Conservation (phyloP, 1,140 invertebrate genomes). For the Venustaconcha ellipsiformis region DNA sequence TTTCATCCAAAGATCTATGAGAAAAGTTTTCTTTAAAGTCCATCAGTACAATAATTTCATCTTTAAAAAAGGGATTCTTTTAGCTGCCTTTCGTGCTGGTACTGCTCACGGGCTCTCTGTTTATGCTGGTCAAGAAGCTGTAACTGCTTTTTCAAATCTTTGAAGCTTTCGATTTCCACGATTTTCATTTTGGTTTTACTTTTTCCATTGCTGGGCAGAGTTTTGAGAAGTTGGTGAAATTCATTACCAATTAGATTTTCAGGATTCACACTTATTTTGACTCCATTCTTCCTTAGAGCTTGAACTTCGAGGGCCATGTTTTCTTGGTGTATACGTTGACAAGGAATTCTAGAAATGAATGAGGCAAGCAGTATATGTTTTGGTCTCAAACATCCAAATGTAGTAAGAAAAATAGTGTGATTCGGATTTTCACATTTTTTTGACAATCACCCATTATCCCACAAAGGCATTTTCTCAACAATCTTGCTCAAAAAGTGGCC, state of each 20-base stretch:
- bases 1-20: slow-evolving; percentile 2
- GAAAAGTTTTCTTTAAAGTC: slow-evolving; percentile 39
- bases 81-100: slow-evolving; percentile 10
- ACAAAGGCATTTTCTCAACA: too few relatives aligned
- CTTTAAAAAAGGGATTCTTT: not conserved
- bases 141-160: slow-evolving; percentile 30
- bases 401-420: not conserved
- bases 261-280: slow-evolving; percentile 1
- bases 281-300: not conserved
- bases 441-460: too few relatives aligned
- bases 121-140: not conserved
- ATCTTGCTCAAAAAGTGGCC: too few relatives aligned
- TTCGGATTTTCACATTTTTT: too few relatives aligned
- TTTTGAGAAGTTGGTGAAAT: not conserved
- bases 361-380: not conserved
- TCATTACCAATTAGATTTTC: not conserved
- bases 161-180: not conserved
- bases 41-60: slow-evolving; percentile 28
- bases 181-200: not conserved
- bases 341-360: not conserved
- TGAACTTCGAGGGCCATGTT: not conserved
- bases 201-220: slow-evolving; percentile 3
- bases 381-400: not conserved
- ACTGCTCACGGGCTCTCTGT: not conserved
- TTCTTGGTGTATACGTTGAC: not conserved